phyloP scores from a whole-genome alignment of 2,797 vertebrate genomes.

The Cyclopterus lumpus region DNA sequence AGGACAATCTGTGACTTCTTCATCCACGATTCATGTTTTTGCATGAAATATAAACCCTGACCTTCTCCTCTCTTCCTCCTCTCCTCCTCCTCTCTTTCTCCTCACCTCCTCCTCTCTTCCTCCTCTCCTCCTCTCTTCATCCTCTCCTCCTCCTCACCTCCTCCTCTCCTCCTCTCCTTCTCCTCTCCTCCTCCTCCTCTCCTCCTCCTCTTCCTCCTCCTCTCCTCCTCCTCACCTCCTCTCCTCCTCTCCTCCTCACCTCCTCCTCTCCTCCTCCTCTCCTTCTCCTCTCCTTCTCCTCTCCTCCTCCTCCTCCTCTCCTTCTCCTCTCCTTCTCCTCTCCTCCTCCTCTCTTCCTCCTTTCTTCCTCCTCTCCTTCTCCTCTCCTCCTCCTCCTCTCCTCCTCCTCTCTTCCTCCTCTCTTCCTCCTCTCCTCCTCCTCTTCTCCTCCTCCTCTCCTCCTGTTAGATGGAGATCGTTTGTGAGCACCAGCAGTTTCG shows the following conservation, averaged over 20 bases:
- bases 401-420: background rate
- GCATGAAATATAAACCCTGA: background rate
- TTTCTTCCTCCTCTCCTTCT: background rate
- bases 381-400: background rate
- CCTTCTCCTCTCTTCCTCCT: background rate
- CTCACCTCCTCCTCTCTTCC: background rate
- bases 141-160: background rate
- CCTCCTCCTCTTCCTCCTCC: background rate
- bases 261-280: background rate
- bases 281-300: too few species aligned
- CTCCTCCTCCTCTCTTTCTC: background rate
- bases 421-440: background rate
- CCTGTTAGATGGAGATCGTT: slow-evolving; percentile 90
- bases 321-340: too few species aligned
- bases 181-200: background rate
- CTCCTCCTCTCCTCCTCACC: background rate
- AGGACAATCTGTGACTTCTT: background rate
- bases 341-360: background rate
- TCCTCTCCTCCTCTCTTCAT: too few species aligned
- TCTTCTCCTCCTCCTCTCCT: background rate
- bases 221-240: too few species aligned
- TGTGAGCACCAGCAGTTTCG: slow-evolving; percentile 95
- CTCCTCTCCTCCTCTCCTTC: background rate
- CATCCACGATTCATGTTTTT: background rate
- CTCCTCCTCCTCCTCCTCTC: background rate